Base-by-base conservation (phyloP, 2,888 invertebrate species). In the Phengaris arion region DNA sequence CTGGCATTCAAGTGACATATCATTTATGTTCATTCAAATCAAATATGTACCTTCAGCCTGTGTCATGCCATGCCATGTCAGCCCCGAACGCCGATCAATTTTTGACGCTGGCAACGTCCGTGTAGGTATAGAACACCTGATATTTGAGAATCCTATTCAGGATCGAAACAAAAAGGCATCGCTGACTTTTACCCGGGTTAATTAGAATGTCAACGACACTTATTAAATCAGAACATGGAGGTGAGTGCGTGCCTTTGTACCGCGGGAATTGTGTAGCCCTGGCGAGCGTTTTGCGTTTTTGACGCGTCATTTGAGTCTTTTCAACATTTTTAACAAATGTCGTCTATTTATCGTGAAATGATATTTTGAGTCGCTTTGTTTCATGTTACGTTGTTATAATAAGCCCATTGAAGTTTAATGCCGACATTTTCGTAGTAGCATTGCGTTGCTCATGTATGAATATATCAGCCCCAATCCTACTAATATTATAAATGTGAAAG, bases 191-290 rank as follows among this genome's bases (percentile, higher is more conserved):
- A 86, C 86, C 87, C 85, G 87, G 89, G 89, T 91, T 91, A 92
- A 92, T 92, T 92, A 92, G 90, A 91, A 91, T 90, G 91, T 92
- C 92, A 91, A 87, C 91, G 85, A 83, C 89, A 87, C 87, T 91
- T 90, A 92, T 91, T 92, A 91, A 22, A 92, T 92, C 91, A 91
- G 89, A 87, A 84, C 77, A 79, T 79, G 79, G 74, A 55, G 35
- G 74, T 55, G 74, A 64, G 74, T 57, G 57, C 74, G 74, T 35
- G 64, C 78, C 77, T 79, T 79, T 79, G 79, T 79, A 75, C 75
- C 73, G 76, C 69, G 77, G 77, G 77, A 78, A 77, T 79, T 78
- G 79, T 78, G 74, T 76, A 76, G 75, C 74, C 79, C 78, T 74
- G 76, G 74, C 76, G 54, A 76, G 15, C 74, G 74, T 57, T 74